Percentiles rank a stretch among this genome's conserved stretches.
phyloP scores from a whole-genome alignment of 2,113 vertebrate species.

The Datnioides undecimradiatus region DNA sequence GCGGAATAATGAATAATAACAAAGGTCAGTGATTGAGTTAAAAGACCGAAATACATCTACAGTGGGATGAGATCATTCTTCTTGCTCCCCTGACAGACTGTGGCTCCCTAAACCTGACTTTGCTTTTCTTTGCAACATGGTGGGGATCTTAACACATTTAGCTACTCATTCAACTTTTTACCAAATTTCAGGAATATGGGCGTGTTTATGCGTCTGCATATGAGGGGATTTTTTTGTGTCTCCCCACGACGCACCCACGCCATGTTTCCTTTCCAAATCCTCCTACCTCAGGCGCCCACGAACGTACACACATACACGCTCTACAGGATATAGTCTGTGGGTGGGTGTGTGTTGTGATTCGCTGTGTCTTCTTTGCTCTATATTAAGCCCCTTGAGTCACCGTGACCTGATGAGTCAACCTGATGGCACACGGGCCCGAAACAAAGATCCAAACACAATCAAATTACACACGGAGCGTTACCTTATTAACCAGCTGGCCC shows the following conservation, averaged over 20 bases:
- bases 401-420: conserved; percentile 52
- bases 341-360: conserved; percentile 48
- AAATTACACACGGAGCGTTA: conserved; percentile 24
- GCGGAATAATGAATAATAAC: too few species aligned
- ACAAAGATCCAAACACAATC: conserved; percentile 42
- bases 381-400: conserved; percentile 54
- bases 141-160: neutral
- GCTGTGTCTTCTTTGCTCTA: conserved; percentile 33
- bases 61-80: neutral
- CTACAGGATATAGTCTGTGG: conserved; percentile 17
- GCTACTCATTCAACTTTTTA: neutral
- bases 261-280: neutral
- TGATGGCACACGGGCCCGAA: conserved; percentile 24
- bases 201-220: neutral
- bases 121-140: neutral
- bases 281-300: neutral
- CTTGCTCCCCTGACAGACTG: too few species aligned
- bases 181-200: neutral
- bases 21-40: neutral
- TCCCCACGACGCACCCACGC: neutral
- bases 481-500: neutral
- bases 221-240: too few species aligned
- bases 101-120: neutral
- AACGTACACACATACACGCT: neutral
- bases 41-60: too few species aligned